Evolutionary conservation across 2,888 invertebrate genomes (phyloP), one percentile per base, ranked within the genome.

Genomic region (Brachycybe producta): DNA sequence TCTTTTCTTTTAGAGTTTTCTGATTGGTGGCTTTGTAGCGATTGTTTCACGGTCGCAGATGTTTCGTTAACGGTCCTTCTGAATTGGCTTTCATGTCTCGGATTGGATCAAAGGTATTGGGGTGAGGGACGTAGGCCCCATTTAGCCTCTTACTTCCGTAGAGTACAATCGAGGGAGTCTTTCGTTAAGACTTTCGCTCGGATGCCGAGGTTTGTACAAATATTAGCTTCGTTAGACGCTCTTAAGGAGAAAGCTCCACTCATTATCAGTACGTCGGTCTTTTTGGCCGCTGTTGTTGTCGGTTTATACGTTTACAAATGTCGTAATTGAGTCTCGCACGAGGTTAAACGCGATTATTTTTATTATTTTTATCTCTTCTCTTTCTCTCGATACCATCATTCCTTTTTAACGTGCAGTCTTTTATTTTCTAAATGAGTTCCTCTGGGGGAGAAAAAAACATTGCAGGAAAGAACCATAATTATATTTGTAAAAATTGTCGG

Each of bases 41-140:
- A 78, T 56, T 67, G 72, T 36, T 78, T 82, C 57, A 79, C 77
- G 13, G 73, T 80, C 56, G 81, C 81, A 7, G 84, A 84, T 66
- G 75, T 84, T 24, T 76, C 75, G 55, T 66, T 84, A 54, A 75
- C 80, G 11, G 68, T 84, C 28, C 67, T 84, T 3, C 66, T 84
- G 44, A 76, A 82, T 62, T 75, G 84, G 26, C 67, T 84, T 11
- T 76, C 78, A 69, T 74, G 76, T 59, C 56, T 69, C 19, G 69
- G 69, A 17, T 60, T 67, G 43, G 60, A 61, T 44, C 53, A 60
- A 3, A 57, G 61, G 58, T 82, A 75, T 62, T 82, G 82, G 81
- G 65, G 70, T 41, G 70, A 71, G 55, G 77, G 76, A 15, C 78
- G 78, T 61, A 69, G 79, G 38, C 80, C 80, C 7, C 61, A 70